Base-by-base conservation (phyloP, 2,797 vertebrate species). In the Enteromius radiatus region DNA sequence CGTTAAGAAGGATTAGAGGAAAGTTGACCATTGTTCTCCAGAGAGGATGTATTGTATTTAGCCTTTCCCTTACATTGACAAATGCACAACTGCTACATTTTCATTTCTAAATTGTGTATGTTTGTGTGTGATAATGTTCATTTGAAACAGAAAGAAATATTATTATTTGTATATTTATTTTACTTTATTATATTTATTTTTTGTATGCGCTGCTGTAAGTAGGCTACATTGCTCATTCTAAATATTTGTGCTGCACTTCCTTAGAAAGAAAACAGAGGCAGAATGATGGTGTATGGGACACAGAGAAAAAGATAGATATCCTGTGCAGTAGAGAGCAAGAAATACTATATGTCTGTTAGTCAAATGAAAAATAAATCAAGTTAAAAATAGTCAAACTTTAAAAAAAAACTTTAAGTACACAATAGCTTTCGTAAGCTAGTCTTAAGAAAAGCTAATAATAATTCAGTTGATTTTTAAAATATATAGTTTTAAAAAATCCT, bases 21-120 rank as follows among this genome's bases (percentile, higher is more conserved):
- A 86, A 87, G 86, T 87, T 89, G 80, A 80, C 78, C 56, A 86
- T 88, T 87, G 81, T 88, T 87, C 78, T 87, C 64, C 31, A 78
- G 56, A 80, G 85, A 78, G 79, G 49, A 64, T 84, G 81, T 79
- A 54, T 73, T 21, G 41, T 59, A 77, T 78, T 85, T 84, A 78
- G 67, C 78, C 83, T 84, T 86, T 83, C 65, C 78, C 84, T 88
- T 81, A 81, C 73, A 84, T 26, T 84, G 59, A 80, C 81, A 78
- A 84, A 86, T 80, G 17, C 73, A 45, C 36, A 78, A 49, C 82
- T 77, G 74, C 71, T 64, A 63, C 74, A 84, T 21, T 38, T 61
- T 54, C 4, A 73, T 80, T 78, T 61, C 56, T 67, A 76, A 78
- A 68, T 78, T 14, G 36, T 54, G 56, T 17, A 26, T 36, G 33